Conservation (phyloP, 2,113 vertebrate genomes). For the Gymnorhina tibicen region DNA sequence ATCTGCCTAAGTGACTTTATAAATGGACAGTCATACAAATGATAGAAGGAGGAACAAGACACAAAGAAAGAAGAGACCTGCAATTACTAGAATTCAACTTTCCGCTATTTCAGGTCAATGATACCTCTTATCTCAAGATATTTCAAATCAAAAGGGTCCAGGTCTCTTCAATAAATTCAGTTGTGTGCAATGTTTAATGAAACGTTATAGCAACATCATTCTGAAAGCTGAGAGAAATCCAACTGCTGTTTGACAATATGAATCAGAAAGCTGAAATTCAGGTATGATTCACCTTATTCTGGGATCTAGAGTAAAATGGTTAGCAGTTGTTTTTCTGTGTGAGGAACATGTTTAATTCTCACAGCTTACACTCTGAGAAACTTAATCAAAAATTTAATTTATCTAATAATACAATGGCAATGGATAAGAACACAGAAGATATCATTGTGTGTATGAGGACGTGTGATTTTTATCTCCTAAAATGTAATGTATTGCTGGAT, state of each 20-base stretch:
- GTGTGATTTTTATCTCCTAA: not conserved
- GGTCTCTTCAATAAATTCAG: not conserved
- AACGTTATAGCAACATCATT: not conserved
- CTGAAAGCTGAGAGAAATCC: not conserved
- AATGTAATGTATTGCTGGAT: not conserved
- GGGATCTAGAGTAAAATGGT: not conserved
- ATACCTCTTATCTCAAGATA: not conserved
- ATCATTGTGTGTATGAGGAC: not conserved
- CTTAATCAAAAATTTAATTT: not conserved
- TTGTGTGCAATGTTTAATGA: not conserved
- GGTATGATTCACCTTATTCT: not conserved
- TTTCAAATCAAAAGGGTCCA: not conserved
- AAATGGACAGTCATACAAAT: not conserved
- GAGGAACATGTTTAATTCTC: not conserved
- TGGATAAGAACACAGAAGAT: not conserved
- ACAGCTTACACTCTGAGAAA: not conserved
- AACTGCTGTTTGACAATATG: not conserved
- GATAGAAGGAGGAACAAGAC: not conserved
- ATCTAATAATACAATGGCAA: not conserved
- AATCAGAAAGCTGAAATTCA: not conserved
- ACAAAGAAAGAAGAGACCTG: not conserved
- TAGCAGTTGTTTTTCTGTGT: not conserved
- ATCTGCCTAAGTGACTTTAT: not conserved
- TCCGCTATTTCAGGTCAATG: not conserved
- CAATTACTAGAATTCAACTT: not conserved